Conservation (phyloP, 2,113 vertebrate species). For the Arvicanthis niloticus region DNA sequence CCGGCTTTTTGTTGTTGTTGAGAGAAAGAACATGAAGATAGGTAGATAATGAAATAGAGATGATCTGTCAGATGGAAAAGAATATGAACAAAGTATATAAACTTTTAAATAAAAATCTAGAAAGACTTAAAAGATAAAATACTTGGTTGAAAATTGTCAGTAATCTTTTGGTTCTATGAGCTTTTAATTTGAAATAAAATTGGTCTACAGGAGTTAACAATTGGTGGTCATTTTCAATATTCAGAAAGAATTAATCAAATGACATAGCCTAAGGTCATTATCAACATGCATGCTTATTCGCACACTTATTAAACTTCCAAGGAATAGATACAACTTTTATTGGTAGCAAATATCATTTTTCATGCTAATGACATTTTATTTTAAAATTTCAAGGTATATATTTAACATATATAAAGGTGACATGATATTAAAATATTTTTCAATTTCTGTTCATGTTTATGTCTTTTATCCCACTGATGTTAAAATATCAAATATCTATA, state of each 20-base stretch:
- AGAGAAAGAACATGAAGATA: neutral
- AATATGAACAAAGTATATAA: neutral
- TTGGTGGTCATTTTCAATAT: neutral
- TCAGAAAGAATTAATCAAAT: neutral
- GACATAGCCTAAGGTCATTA: neutral
- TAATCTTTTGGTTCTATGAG: neutral
- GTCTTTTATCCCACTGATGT: neutral
- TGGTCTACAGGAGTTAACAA: neutral
- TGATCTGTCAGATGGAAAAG: neutral
- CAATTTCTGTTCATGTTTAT: neutral
- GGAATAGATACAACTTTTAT: neutral
- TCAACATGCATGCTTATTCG: neutral
- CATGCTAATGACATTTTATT: neutral
- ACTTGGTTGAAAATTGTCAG: neutral
- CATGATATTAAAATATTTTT: neutral
- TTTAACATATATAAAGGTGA: neutral
- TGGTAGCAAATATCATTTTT: neutral
- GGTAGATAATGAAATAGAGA: neutral
- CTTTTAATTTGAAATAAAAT: neutral
- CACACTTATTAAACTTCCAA: neutral
- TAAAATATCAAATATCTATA: neutral
- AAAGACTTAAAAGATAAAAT: neutral
- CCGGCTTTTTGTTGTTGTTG: neutral
- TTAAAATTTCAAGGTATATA: neutral
- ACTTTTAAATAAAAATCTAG: neutral